Evolutionary conservation across 2,888 invertebrate species (phyloP).

Genomic region (Notocelia uddmanniana): DNA sequence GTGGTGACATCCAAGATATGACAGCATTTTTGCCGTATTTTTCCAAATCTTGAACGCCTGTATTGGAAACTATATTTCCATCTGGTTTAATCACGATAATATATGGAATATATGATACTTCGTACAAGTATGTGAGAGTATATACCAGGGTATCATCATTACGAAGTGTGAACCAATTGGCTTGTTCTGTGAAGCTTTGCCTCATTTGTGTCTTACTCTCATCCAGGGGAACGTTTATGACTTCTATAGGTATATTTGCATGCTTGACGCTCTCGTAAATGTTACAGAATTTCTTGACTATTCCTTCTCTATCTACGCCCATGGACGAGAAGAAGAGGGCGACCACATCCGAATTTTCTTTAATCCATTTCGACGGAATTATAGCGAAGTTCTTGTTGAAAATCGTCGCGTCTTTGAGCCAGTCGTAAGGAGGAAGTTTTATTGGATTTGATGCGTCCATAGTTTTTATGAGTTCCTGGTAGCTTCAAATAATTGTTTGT

Average conservation of each 20-base stretch:
- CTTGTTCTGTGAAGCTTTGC: slow-evolving; percentile 64
- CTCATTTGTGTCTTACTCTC: slow-evolving; percentile 61
- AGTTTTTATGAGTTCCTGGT: slow-evolving; percentile 32
- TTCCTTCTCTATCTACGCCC: slow-evolving; percentile 64
- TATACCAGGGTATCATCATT: slow-evolving; percentile 65
- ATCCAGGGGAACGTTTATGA: slow-evolving; percentile 73
- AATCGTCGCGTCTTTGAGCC: slow-evolving; percentile 64
- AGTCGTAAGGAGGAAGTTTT: slow-evolving; percentile 58
- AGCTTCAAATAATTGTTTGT: slow-evolving; percentile 7
- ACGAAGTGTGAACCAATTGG: slow-evolving; percentile 76
- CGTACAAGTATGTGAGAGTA: slow-evolving; percentile 65
- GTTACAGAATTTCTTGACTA: slow-evolving; percentile 68
- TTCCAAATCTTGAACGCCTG: slow-evolving; percentile 71
- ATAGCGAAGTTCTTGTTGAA: slow-evolving; percentile 63
- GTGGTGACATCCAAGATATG: slow-evolving; percentile 68
- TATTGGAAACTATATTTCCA: slow-evolving; percentile 64
- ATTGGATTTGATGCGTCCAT: slow-evolving; percentile 45
- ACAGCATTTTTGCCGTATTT: slow-evolving; percentile 72
- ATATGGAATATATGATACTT: slow-evolving; percentile 67
- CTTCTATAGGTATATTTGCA: slow-evolving; percentile 72
- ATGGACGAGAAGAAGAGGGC: slow-evolving; percentile 68
- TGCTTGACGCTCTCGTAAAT: slow-evolving; percentile 73
- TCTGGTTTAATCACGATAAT: slow-evolving; percentile 64
- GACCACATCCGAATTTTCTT: slow-evolving; percentile 65
- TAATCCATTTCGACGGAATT: slow-evolving; percentile 63